Evolutionary conservation across 2,113 vertebrate genomes (phyloP).

Genomic region (Pelecanoides urinatrix): DNA sequence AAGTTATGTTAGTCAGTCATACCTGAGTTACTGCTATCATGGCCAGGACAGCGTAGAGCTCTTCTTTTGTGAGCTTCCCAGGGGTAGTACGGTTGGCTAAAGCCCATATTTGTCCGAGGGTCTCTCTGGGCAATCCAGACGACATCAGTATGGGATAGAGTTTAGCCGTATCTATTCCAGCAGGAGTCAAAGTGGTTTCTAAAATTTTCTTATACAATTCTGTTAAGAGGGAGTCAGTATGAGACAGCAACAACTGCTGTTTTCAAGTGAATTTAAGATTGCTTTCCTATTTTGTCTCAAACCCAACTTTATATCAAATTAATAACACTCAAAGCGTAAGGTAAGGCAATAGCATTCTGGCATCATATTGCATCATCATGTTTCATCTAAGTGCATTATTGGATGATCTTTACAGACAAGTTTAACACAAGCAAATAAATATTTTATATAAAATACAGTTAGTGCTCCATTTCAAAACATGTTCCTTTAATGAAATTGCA

Average conservation of each 20-base stretch:
- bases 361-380: neutral
- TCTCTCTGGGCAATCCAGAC: conserved; percentile 94
- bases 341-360: neutral
- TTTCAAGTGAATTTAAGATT: neutral
- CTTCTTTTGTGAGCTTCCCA: conserved; percentile 95
- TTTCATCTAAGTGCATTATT: neutral
- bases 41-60: conserved; percentile 91
- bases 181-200: conserved; percentile 89
- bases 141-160: conserved; percentile 98
- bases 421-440: neutral
- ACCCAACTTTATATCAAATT: neutral
- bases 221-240: conserved; percentile 58
- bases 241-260: neutral
- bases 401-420: neutral
- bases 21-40: conserved; percentile 96
- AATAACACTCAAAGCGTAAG: neutral
- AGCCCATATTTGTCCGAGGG: conserved; percentile 96
- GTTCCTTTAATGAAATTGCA: neutral
- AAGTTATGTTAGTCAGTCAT: neutral
- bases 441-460: neutral
- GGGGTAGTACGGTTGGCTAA: conserved; percentile 95
- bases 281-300: neutral
- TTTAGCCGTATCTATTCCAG: conserved; percentile 95
- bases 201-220: conserved; percentile 95
- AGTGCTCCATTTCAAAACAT: neutral